Base-by-base conservation (phyloP, 2,888 invertebrate species). In the Polydrusus cervinus region DNA sequence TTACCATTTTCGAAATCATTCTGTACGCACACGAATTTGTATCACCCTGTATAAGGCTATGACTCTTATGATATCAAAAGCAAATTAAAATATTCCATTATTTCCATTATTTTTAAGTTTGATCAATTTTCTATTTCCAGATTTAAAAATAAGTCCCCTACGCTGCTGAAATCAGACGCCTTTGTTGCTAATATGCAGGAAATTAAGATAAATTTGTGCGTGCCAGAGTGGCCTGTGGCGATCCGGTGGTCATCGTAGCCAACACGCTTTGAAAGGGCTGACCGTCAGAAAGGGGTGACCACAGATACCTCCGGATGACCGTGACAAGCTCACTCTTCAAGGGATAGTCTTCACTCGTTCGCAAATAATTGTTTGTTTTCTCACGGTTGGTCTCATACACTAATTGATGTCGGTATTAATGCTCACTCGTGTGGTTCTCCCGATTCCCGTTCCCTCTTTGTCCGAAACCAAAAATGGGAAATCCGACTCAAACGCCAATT, bases 341-440 rank as follows among this genome's bases (percentile, higher is more conserved):
- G 86, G 85, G 85, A 85, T 84, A 82, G 80, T 84, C 82, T 82
- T 83, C 83, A 73, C 75, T 82, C 82, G 83, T 78, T 86, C 84
- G 84, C 84, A 83, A 83, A 84, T 87, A 87, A 87, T 87, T 87
- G 87, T 87, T 87, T 87, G 87, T 87, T 87, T 87, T 87, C 87
- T 87, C 87, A 87, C 87, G 87, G 82, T 86, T 84, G 82, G 85
- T 80, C 83, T 85, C 85, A 83, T 84, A 83, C 85, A 86, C 87
- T 87, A 87, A 87, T 87, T 87, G 87, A 87, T 87, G 85, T 85
- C 85, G 82, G 86, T 84, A 87, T 86, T 86, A 86, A 86, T 86
- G 86, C 83, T 84, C 84, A 85, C 83, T 86, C 86, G 84, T 83
- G 83, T 83, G 85, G 82, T 80, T 81, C 81, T 83, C 79, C 80